A percentile compares a stretch with the other conserved stretches of the same genome.
Conservation (phyloP, 2,113 vertebrate species). For the Microcebus ravelobensis region DNA sequence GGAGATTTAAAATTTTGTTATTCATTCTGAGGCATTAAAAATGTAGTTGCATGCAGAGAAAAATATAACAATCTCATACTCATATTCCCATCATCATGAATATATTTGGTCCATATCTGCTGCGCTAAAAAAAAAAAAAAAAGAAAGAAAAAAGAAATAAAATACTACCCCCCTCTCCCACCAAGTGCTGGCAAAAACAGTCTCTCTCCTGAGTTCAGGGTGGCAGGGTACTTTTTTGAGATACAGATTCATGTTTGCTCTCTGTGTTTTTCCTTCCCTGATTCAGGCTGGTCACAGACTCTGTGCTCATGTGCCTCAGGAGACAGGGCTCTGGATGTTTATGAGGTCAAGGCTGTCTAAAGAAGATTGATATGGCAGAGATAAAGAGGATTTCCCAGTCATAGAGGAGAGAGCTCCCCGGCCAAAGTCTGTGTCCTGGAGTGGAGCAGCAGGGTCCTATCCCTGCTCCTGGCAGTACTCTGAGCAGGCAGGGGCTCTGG, state of each 20-base stretch:
- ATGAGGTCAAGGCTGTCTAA: not conserved
- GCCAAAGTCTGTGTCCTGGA: not conserved
- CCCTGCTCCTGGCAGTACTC: not conserved
- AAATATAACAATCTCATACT: slow-evolving; percentile 54
- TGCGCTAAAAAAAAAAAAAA: not conserved
- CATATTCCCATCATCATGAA: slow-evolving; percentile 35
- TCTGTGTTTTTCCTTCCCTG: not conserved
- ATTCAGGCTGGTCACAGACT: not conserved
- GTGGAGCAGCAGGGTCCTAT: not conserved
- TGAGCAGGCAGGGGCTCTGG: not conserved
- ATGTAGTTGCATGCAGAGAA: slow-evolving; percentile 54
- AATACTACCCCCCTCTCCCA: not conserved
- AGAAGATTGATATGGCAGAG: not conserved
- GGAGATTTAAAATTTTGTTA: slow-evolving; percentile 63
- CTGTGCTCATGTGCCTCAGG: not conserved
- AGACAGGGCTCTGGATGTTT: not conserved
- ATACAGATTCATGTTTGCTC: not conserved
- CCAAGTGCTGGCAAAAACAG: not conserved
- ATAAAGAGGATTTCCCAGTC: not conserved
- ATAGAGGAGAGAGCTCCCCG: not conserved
- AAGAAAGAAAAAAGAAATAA: not conserved
- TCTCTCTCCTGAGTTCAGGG: not conserved
- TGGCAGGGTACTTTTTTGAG: not conserved
- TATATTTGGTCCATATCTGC: slow-evolving; percentile 59
- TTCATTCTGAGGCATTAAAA: slow-evolving; percentile 68